A percentile compares a stretch with the other conserved stretches of the same genome.
These are phyloP conservation scores for Chiloscyllium plagiosum DNA, from an alignment of 2,113 vertebrate species.

Conservation along the genomic window DNA sequence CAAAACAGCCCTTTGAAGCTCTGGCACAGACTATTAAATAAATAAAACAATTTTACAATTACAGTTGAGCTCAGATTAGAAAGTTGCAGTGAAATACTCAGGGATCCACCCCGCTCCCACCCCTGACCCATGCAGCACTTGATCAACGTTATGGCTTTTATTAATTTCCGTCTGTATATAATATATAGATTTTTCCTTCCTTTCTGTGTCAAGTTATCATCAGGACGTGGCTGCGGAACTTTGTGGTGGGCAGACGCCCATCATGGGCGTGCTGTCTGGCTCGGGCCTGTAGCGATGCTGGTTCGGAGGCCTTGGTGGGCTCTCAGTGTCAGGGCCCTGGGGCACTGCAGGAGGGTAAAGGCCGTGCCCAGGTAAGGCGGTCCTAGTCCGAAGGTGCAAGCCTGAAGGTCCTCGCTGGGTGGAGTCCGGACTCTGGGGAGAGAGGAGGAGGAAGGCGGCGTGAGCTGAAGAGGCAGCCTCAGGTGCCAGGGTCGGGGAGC, in stretches of 20 bases:
- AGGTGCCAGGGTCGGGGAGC: constrained; percentile 65
- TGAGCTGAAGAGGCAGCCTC: constrained; percentile 73
- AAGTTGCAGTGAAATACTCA: constrained; percentile 41
- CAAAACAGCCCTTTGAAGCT: background rate
- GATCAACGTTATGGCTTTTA: constrained; percentile 49
- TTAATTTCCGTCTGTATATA: constrained; percentile 52
- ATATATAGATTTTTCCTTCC: constrained; percentile 72
- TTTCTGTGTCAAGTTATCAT: constrained; percentile 79
- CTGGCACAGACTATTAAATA: constrained; percentile 40
- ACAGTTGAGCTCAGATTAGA: constrained; percentile 48
- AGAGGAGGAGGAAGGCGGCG: constrained; percentile 72
- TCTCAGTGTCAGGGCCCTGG: constrained; percentile 45
- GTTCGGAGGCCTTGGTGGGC: constrained; percentile 38
- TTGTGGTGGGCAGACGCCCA: constrained; percentile 65
- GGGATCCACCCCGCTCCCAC: constrained; percentile 41
- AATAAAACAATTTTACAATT: constrained; percentile 51
- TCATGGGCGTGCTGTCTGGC: constrained; percentile 65
- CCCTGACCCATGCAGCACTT: constrained; percentile 58
- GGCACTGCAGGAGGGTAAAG: constrained; percentile 59
- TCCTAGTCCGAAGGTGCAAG: constrained; percentile 84
- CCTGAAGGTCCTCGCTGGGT: constrained; percentile 71
- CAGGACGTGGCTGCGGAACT: constrained; percentile 83
- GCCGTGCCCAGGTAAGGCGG: constrained; percentile 55
- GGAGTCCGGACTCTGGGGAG: constrained; percentile 57
- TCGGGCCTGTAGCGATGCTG: constrained; percentile 60